Evolutionary conservation across 1,140 invertebrate genomes (phyloP).

Genomic region (Monomorium pharaonis): DNA sequence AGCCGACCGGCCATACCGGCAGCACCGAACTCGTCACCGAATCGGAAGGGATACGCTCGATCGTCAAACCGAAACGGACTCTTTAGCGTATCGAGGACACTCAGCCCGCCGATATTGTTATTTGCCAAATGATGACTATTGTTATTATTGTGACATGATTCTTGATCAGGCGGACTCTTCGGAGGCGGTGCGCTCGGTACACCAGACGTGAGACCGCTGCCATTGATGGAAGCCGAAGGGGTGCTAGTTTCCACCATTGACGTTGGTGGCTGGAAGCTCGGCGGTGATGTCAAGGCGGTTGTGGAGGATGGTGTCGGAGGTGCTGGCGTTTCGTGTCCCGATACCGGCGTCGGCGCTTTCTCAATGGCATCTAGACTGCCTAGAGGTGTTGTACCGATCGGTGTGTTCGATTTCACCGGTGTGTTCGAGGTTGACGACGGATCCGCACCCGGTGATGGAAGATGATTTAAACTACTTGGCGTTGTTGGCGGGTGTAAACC

Average conservation of each 20-base stretch:
- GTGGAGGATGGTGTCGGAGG: constrained; percentile 83
- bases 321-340: constrained; percentile 83
- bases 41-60: constrained; percentile 88
- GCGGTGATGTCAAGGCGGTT: constrained; percentile 80
- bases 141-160: constrained; percentile 86
- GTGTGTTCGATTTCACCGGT: constrained; percentile 82
- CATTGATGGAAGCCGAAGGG: constrained; percentile 67
- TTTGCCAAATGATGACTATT: constrained; percentile 81
- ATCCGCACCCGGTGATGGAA: constrained; percentile 84
- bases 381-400: constrained; percentile 73
- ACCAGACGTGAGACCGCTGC: constrained; percentile 63
- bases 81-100: constrained; percentile 86
- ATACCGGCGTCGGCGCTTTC: constrained; percentile 82
- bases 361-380: constrained; percentile 79
- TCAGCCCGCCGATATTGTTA: constrained; percentile 83
- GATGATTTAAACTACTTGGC: constrained; percentile 82
- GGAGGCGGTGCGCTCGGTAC: constrained; percentile 79
- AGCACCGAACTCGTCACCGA: constrained; percentile 91
- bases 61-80: constrained; percentile 92
- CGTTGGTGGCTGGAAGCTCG: constrained; percentile 70
- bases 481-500: constrained; percentile 77
- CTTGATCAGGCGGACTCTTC: constrained; percentile 87
- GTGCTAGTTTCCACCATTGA: constrained; percentile 73
- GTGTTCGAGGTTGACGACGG: constrained; percentile 78
- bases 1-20: constrained; percentile 91